Base-by-base conservation (phyloP, 2,113 vertebrate species). In the Embiotoca jacksoni region DNA sequence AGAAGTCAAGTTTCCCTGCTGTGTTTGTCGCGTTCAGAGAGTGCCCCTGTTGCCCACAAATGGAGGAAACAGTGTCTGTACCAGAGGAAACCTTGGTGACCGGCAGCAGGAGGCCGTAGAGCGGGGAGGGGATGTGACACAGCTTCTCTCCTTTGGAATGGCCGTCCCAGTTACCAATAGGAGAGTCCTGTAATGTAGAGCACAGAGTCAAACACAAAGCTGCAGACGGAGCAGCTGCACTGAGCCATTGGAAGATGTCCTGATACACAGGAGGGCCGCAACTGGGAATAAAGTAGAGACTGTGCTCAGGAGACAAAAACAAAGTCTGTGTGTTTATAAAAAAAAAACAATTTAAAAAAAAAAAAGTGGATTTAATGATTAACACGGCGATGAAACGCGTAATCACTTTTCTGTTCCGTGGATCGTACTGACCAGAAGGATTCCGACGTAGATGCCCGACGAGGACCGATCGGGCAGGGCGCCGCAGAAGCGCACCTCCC, bases 131-230 rank as follows among this genome's bases (percentile, higher is more conserved):
- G 66, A 95, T 81, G 41, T 83, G 66, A 70, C 94, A 95, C 49
- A 95, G 92, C 71, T 58, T 88, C 54, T 90, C 82, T 56, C 69
- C 89, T 1, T 82, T 94, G 78, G 86, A 90, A 46, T 0, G 1
- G 0, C 95, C 95, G 13, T 95, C 90, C 94, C 95, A 95, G 31
- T 85, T 79, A 2, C 94, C 95, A 0, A 83, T 80, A 0, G 95
- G 91, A 32, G 62, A 8, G 36, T 95, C 95, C 95, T 96, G 72
- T 1, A 44, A 55, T 13, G 3, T 2, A 30, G 4, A 75, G 37
- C 49, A 53, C 53, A 37, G 9, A 65, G 16, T 70, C 47, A 63
- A 32, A 80, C 9, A 59, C 16, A 47, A 11, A 72, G 36, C 7
- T 7, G 3, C 9, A 33, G 7, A 5, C 4, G 11, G 0, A 31